Percentiles rank a stretch among this genome's conserved stretches.
These are phyloP conservation scores for Pyrochroa serraticornis DNA, from an alignment of 2,888 invertebrate species.

Conservation along the genomic window DNA sequence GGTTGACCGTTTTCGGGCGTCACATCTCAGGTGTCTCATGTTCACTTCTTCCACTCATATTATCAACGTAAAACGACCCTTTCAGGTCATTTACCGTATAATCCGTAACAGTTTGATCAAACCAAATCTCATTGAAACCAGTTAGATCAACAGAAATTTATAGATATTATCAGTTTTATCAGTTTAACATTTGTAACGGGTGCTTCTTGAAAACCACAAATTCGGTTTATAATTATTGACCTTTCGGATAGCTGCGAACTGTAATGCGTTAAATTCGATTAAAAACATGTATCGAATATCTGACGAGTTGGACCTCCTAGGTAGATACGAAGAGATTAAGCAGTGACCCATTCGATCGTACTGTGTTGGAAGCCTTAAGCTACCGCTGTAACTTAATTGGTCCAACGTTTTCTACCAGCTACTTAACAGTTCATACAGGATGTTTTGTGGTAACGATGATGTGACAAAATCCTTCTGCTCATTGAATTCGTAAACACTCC, in stretches of 20 bases:
- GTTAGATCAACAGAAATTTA: too few relatives aligned
- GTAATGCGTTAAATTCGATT: slow-evolving; percentile 57
- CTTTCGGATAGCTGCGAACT: slow-evolving; percentile 43
- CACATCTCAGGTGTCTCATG: slow-evolving; percentile 40
- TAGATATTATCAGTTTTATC: too few relatives aligned
- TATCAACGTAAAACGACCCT: slow-evolving; percentile 32
- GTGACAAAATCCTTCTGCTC: slow-evolving; percentile 44
- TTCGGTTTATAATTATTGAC: slow-evolving; percentile 34
- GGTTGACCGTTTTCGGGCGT: slow-evolving; percentile 37
- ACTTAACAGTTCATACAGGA: slow-evolving; percentile 44
- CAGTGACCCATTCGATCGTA: slow-evolving; percentile 28
- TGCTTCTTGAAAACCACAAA: slow-evolving; percentile 18
- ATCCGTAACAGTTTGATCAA: too few relatives aligned
- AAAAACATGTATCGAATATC: slow-evolving; percentile 55
- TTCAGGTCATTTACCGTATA: slow-evolving; percentile 21
- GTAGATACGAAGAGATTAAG: slow-evolving; percentile 44
- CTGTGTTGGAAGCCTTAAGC: background rate
- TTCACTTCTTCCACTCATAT: slow-evolving; percentile 36
- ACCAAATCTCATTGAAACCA: too few relatives aligned
- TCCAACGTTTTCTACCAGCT: slow-evolving; percentile 30
- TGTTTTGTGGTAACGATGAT: slow-evolving; percentile 43
- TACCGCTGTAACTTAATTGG: background rate
- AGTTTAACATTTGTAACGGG: too few relatives aligned
- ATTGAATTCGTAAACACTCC: slow-evolving; percentile 31
- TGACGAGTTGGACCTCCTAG: slow-evolving; percentile 55